A percentile compares a stretch with the other conserved stretches of the same genome.
phyloP scores from a whole-genome alignment of 2,797 vertebrate genomes.

The Lagodon rhomboides region DNA sequence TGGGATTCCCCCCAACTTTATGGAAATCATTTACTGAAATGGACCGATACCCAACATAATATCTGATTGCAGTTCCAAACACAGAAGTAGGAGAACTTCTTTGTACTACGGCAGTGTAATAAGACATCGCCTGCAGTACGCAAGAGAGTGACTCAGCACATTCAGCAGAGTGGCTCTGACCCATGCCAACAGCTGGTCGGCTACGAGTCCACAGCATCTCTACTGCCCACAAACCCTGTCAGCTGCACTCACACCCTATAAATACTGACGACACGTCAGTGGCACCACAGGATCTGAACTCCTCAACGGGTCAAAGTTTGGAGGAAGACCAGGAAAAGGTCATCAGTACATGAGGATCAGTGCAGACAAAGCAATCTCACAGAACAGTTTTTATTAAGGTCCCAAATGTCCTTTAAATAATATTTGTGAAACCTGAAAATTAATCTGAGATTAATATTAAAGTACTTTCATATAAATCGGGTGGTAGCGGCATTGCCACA shows the following conservation, averaged over 20 bases:
- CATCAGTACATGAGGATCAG: slow-evolving; percentile 11
- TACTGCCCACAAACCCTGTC: slow-evolving; percentile 56
- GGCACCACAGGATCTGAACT: slow-evolving; percentile 54
- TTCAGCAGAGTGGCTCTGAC: slow-evolving; percentile 52
- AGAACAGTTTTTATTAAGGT: not conserved
- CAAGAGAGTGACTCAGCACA: slow-evolving; percentile 59
- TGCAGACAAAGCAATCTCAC: slow-evolving; percentile 12
- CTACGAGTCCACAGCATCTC: slow-evolving; percentile 52
- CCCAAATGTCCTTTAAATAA: not conserved
- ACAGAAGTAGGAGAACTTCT: not conserved
- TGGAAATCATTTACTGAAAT: not conserved
- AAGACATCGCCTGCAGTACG: not conserved
- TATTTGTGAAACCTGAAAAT: slow-evolving; percentile 15
- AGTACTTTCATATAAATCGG: slow-evolving; percentile 1
- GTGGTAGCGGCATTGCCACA: slow-evolving; percentile 16
- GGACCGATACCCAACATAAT: not conserved
- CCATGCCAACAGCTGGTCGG: slow-evolving; percentile 63
- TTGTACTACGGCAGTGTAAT: slow-evolving; percentile 3
- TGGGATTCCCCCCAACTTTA: not conserved
- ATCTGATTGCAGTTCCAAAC: not conserved
- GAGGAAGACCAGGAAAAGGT: slow-evolving; percentile 46
- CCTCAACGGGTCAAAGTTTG: slow-evolving; percentile 52
- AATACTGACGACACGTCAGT: slow-evolving; percentile 69
- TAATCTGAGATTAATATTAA: slow-evolving; percentile 21
- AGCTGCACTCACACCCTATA: slow-evolving; percentile 74